Evolutionary conservation across 1,140 invertebrate genomes (phyloP).

Genomic region (Drosophila auraria): DNA sequence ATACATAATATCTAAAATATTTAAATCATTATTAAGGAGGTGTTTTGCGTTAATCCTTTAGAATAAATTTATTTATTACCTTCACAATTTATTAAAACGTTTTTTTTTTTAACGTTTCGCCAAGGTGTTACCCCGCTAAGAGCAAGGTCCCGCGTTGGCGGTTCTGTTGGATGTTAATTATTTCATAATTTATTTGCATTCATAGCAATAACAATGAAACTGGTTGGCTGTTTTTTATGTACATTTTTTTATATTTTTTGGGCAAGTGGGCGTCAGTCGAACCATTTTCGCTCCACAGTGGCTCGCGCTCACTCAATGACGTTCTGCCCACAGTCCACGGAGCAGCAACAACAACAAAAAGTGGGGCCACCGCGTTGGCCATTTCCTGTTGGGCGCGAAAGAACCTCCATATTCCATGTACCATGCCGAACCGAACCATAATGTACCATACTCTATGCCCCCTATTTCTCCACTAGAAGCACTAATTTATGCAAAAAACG

Average conservation of each 20-base stretch:
- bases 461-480: conserved; percentile 15
- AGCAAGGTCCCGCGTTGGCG: conserved; percentile 31
- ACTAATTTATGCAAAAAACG: conserved; percentile 59
- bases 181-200: conserved; percentile 63
- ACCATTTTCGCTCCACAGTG: conserved; percentile 44
- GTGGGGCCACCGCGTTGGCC: conserved; percentile 42
- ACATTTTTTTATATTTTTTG: background rate
- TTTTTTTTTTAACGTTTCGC: background rate
- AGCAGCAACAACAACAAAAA: conserved; percentile 20
- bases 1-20: background rate
- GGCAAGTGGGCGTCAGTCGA: conserved; percentile 47
- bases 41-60: background rate
- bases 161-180: conserved; percentile 38
- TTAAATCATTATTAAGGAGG: background rate
- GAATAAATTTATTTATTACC: too few species aligned
- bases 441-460: conserved; percentile 15
- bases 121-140: background rate
- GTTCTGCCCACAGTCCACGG: conserved; percentile 44
- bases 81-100: background rate
- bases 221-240: conserved; percentile 32
- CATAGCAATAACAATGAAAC: conserved; percentile 45
- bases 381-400: conserved; percentile 71
- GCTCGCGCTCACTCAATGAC: conserved; percentile 28
- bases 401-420: conserved; percentile 14
- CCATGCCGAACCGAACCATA: conserved; percentile 12